Evolutionary conservation across 1,140 invertebrate species (phyloP).

Genomic region (Lepidurus arcticus): DNA sequence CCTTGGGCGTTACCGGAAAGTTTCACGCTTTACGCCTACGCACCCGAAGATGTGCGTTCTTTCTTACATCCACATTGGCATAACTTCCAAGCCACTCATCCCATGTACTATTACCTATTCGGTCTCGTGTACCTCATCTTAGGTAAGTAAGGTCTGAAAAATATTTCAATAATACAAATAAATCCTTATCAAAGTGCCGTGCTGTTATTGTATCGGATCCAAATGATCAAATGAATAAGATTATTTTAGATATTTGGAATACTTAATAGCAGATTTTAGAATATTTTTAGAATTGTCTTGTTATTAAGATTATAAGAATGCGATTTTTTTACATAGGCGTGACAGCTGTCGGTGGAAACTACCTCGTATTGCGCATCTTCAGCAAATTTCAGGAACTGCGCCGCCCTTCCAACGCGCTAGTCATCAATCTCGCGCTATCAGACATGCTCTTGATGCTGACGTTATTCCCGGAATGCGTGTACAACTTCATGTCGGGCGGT

Average conservation of each 20-base stretch:
- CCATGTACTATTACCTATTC: constrained; percentile 35
- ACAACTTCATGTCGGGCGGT: constrained; percentile 38
- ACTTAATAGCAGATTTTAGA: neutral
- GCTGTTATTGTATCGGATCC: neutral
- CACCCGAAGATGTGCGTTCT: constrained; percentile 35
- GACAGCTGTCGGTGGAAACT: constrained; percentile 23
- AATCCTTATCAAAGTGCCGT: neutral
- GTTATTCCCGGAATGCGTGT: constrained; percentile 40
- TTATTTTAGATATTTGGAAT: neutral
- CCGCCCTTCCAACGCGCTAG: constrained; percentile 75
- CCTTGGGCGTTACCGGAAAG: constrained; percentile 32
- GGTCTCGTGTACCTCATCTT: constrained; percentile 35
- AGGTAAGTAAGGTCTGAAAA: neutral
- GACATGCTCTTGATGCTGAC: constrained; percentile 81
- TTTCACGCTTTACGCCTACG: constrained; percentile 34
- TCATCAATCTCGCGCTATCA: constrained; percentile 78
- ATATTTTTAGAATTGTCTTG: neutral
- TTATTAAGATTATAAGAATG: neutral
- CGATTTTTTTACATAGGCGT: neutral
- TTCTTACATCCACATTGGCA: constrained; percentile 38
- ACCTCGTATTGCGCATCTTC: constrained; percentile 36
- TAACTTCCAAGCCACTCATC: constrained; percentile 33
- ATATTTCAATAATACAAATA: no score
- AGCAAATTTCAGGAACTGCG: constrained; percentile 51
- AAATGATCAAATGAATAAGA: neutral